A percentile compares a stretch with the other conserved stretches of the same genome.
These are phyloP conservation scores for Caenorhabditis brenneri DNA, from an alignment of 1,140 invertebrate species.

Conservation along the genomic window DNA sequence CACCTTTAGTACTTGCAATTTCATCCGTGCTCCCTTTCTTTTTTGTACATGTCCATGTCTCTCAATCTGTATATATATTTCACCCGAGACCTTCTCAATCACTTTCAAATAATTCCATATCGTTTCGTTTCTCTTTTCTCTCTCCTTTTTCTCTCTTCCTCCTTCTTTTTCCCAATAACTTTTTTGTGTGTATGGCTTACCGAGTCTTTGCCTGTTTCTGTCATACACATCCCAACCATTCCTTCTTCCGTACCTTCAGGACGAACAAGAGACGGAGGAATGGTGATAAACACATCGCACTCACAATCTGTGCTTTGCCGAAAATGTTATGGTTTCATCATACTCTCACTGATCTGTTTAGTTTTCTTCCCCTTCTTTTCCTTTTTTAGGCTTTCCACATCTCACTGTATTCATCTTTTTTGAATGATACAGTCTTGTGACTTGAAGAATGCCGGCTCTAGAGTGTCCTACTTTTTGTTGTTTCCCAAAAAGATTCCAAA, in stretches of 20 bases:
- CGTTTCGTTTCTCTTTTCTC: not conserved
- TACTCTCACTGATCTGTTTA: slow-evolving; percentile 31
- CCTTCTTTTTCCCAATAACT: not conserved
- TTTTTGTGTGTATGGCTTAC: slow-evolving; percentile 11
- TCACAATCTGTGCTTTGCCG: slow-evolving; percentile 33
- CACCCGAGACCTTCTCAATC: not conserved
- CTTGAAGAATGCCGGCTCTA: no score
- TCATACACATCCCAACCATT: not conserved
- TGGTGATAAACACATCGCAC: slow-evolving; percentile 14
- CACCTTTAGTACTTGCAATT: no score
- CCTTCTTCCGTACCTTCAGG: not conserved
- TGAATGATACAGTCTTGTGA: no score
- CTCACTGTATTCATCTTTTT: no score
- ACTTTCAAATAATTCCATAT: slow-evolving; percentile 20
- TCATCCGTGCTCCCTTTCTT: no score
- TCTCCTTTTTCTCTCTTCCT: not conserved
- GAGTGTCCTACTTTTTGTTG: not conserved
- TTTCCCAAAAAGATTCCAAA: not conserved
- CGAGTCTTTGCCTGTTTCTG: not conserved
- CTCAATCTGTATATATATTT: not conserved
- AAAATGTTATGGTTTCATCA: slow-evolving; percentile 37
- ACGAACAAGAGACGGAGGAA: not conserved
- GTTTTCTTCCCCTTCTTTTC: not conserved
- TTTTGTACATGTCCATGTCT: no score
- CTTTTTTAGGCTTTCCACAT: not conserved